phyloP scores from a whole-genome alignment of 2,113 vertebrate genomes.

The Hippotragus niger region DNA sequence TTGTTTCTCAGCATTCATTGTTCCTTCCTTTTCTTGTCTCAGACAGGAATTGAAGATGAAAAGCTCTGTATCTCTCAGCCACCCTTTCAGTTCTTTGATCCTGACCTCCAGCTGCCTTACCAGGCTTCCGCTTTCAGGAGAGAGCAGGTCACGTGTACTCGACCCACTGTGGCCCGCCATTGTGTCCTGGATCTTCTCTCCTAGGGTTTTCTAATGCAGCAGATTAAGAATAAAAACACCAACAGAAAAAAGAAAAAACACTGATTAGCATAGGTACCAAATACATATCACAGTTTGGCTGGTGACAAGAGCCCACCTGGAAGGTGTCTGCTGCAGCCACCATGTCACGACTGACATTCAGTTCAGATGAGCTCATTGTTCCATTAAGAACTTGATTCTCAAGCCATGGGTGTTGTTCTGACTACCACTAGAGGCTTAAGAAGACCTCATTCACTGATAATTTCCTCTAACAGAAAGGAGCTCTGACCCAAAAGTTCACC shows the following conservation, averaged over 20 bases:
- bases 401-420: neutral
- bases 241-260: conserved; percentile 68
- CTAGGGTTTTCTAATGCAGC: conserved; percentile 88
- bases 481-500: conserved; percentile 58
- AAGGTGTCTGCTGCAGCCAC: conserved; percentile 22
- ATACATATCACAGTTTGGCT: conserved; percentile 52
- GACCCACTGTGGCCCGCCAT: conserved; percentile 80
- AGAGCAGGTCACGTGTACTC: conserved; percentile 87
- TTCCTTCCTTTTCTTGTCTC: conserved; percentile 87
- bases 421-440: neutral
- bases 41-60: conserved; percentile 99
- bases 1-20: conserved; percentile 87
- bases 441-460: neutral
- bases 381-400: neutral
- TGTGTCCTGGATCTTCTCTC: conserved; percentile 85
- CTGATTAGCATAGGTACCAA: conserved; percentile 74
- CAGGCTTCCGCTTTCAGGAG: conserved; percentile 92
- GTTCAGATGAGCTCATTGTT: conserved; percentile 31
- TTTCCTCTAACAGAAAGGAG: conserved; percentile 42
- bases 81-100: conserved; percentile 96
- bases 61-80: conserved; percentile 97
- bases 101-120: conserved; percentile 94
- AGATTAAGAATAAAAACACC: conserved; percentile 69
- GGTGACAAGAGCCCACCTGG: conserved; percentile 53
- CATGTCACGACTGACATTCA: conserved; percentile 42